Conservation (phyloP, 2,888 invertebrate species). For the Diloba caeruleocephala region DNA sequence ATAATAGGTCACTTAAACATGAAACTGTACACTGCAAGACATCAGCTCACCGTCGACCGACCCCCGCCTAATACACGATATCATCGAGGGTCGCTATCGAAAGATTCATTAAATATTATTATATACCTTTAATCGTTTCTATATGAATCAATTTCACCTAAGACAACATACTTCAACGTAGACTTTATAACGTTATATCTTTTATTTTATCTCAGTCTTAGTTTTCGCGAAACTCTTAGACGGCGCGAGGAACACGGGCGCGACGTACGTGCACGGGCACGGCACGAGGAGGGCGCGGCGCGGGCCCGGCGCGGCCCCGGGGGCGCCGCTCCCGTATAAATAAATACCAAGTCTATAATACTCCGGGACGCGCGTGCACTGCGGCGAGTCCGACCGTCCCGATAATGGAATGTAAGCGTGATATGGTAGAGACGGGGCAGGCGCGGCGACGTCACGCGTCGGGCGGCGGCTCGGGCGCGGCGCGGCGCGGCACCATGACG, state of each 20-base stretch:
- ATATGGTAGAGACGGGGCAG: conserved; percentile 68
- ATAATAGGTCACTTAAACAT: conserved; percentile 82
- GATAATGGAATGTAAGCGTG: conserved; percentile 88
- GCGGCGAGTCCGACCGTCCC: conserved; percentile 80
- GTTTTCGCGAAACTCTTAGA: conserved; percentile 86
- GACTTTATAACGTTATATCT: conserved; percentile 86
- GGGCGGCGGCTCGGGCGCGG: conserved; percentile 62
- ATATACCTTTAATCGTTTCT: conserved; percentile 84
- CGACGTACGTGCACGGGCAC: too few species aligned
- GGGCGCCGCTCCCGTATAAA: conserved; percentile 79
- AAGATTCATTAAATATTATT: conserved; percentile 86
- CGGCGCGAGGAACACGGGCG: conserved; percentile 80
- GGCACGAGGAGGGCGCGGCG: too few species aligned
- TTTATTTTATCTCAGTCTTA: conserved; percentile 88
- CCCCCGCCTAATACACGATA: conserved; percentile 46
- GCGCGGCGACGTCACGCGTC: conserved; percentile 68
- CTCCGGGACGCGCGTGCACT: conserved; percentile 78
- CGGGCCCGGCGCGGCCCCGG: conserved; percentile 49
- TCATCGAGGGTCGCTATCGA: conserved; percentile 52
- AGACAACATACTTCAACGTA: conserved; percentile 86
- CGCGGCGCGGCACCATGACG: conserved; percentile 66
- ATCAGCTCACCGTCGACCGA: conserved; percentile 63
- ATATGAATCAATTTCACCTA: conserved; percentile 88
- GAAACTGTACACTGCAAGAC: conserved; percentile 84
- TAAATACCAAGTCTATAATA: conserved; percentile 87